Conservation (phyloP, 2,888 invertebrate species). For the Rhagonycha fulva region DNA sequence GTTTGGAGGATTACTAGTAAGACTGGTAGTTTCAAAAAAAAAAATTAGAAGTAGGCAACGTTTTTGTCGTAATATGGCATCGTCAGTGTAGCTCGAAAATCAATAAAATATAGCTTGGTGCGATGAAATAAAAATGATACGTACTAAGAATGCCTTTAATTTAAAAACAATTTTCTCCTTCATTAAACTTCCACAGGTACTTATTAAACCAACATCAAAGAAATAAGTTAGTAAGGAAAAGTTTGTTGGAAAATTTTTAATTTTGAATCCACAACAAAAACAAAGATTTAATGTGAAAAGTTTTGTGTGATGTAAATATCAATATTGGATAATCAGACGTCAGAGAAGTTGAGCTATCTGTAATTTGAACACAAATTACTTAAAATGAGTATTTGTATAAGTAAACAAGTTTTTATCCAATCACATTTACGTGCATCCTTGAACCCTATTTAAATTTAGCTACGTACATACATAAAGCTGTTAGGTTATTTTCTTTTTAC, state of each 20-base stretch:
- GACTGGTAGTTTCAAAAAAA: too few species aligned
- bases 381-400: not conserved
- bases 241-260: not conserved
- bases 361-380: not conserved
- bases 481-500: not conserved
- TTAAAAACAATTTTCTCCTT: not conserved
- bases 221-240: not conserved
- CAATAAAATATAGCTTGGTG: too few species aligned
- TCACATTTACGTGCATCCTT: not conserved
- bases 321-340: not conserved
- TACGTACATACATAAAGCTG: not conserved
- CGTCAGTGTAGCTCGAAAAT: too few species aligned
- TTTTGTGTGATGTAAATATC: not conserved
- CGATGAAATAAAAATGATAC: too few species aligned
- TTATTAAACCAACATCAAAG: not conserved
- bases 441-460: not conserved
- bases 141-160: not conserved
- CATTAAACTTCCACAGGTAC: not conserved
- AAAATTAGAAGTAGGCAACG: too few species aligned
- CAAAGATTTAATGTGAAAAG: not conserved
- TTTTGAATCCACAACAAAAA: not conserved
- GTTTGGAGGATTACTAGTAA: too few species aligned
- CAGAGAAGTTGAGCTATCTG: not conserved
- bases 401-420: not conserved
- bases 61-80: too few species aligned